Base-by-base conservation (phyloP, 2,113 vertebrate genomes). In the Microcebus griseorufus region DNA sequence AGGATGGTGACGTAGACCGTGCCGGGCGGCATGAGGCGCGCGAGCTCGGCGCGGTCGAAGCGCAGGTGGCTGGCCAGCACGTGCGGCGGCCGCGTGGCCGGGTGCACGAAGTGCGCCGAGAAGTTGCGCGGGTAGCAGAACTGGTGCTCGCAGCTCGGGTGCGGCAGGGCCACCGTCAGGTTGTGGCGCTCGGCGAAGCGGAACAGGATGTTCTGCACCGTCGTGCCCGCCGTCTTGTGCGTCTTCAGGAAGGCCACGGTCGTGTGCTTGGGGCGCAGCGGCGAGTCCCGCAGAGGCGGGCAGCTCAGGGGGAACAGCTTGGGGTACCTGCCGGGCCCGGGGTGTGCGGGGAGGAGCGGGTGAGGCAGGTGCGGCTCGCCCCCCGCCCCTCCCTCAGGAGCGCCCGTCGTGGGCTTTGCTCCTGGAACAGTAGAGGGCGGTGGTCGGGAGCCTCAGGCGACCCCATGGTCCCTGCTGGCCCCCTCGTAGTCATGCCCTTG, bases 121-220 rank as follows among this genome's bases (percentile, higher is more conserved):
- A 99, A 99, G 83, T 98, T 81, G 9, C 97, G 98, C 0, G 99
- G 99, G 97, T 99, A 99, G 98, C 99, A 99, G 99, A 99, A 99
- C 98, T 99, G 99, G 97, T 99, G 99, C 62, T 98, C 94, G 67
- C 99, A 99, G 37, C 97, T 93, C 5, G 98, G 98, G 62, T 99
- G 96, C 0, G 99, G 99, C 96, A 99, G 80, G 1, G 99, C 99
- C 98, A 99, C 99, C 0, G 99, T 99, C 62, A 99, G 97, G 96
- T 99, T 99, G 98, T 99, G 99, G 90, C 98, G 98, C 93, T 99
- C 99, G 0, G 99, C 99, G 10, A 99, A 99, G 89, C 99, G 99
- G 95, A 99, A 99, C 11, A 99, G 98, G 78, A 99, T 98, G 98
- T 99, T 99, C 98, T 99, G 99, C 98, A 99, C 98, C 3, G 99